Conservation (phyloP, 1,140 invertebrate species). For the Zaprionus camerounensis region DNA sequence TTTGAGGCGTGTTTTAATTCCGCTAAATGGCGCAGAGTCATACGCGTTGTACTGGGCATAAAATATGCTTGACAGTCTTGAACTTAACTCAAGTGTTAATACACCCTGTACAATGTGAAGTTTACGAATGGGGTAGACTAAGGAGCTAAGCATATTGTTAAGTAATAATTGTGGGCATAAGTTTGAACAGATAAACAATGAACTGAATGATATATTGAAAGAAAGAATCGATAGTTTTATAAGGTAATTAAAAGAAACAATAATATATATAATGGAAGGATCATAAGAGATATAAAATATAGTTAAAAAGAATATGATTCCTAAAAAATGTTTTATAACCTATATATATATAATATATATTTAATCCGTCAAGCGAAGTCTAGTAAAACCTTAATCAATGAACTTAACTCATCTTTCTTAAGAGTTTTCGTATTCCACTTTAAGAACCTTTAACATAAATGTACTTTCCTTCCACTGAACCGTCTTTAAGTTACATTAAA, state of each 20-base stretch:
- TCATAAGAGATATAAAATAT: too few relatives aligned
- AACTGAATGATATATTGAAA: too few relatives aligned
- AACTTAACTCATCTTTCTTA: background rate
- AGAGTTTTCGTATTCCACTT: background rate
- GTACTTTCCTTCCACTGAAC: too few relatives aligned
- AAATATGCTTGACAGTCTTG: constrained; percentile 75
- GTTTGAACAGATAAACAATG: too few relatives aligned
- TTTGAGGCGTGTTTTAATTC: constrained; percentile 65
- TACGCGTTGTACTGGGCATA: constrained; percentile 43
- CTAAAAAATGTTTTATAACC: too few relatives aligned
- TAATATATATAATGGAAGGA: too few relatives aligned
- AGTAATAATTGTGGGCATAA: background rate
- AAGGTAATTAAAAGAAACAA: too few relatives aligned
- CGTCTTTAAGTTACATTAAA: background rate
- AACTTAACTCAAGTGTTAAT: constrained; percentile 42
- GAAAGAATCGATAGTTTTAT: too few relatives aligned
- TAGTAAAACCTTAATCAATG: too few relatives aligned
- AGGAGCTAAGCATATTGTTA: background rate
- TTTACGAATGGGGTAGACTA: background rate
- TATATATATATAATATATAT: too few relatives aligned
- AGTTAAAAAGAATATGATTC: too few relatives aligned
- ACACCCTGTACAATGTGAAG: background rate
- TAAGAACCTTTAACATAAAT: background rate
- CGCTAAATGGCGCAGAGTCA: constrained; percentile 62
- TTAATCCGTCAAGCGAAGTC: too few relatives aligned